Conservation (phyloP, 2,797 vertebrate species). For the Psittacula echo region DNA sequence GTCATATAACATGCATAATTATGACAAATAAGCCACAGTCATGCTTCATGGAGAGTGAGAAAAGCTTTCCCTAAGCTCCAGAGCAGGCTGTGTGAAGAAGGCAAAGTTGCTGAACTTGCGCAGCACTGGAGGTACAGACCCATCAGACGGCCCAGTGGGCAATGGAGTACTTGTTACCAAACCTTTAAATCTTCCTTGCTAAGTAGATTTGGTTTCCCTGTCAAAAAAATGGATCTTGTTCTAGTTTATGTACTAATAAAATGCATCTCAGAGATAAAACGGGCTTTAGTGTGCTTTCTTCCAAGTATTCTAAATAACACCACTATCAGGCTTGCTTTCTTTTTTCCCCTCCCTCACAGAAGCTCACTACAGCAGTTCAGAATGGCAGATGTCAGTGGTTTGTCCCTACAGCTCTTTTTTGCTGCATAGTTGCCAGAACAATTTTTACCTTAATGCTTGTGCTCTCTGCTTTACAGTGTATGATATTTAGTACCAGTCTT, state of each 20-base stretch:
- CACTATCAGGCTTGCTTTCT: neutral
- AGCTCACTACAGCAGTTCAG: neutral
- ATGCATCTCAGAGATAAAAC: neutral
- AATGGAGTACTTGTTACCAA: neutral
- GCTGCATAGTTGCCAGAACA: neutral
- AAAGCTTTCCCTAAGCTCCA: neutral
- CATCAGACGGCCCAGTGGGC: neutral
- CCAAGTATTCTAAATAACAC: neutral
- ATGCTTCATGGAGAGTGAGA: neutral
- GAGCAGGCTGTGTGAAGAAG: neutral
- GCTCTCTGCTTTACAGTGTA: neutral
- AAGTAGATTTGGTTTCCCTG: neutral
- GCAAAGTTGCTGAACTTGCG: neutral
- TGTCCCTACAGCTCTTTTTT: neutral
- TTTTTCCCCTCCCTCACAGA: neutral
- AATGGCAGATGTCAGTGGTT: neutral
- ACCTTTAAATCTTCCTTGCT: neutral
- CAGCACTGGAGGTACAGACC: neutral
- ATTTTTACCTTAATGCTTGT: neutral
- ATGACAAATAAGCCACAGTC: fast-evolving
- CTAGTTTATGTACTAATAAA: neutral
- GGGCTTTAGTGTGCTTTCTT: neutral
- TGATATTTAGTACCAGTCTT: neutral
- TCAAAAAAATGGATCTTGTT: neutral
- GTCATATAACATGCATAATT: neutral